Evolutionary conservation across 2,797 vertebrate genomes (phyloP), one percentile per base, ranked within the genome.

Genomic region (Danio albolineatus): DNA sequence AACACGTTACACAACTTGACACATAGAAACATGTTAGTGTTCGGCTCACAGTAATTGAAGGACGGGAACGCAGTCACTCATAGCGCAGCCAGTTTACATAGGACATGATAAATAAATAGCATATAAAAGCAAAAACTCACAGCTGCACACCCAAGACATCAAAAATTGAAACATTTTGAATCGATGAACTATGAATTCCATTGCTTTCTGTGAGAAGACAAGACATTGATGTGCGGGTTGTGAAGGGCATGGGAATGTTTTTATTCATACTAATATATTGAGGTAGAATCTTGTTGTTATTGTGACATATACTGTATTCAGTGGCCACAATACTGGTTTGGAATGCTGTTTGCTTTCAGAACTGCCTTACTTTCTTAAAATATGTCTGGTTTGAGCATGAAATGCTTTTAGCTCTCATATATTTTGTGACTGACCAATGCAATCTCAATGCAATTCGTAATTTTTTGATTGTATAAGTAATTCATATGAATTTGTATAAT

Each of bases 1-100:
- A 57, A 67, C 13, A 64, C 0, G 7, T 76, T 76, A 76, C 41
- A 7, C 57, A 76, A 66, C 51, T 36, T 36, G 19, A 66, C 14
- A 62, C 57, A 14, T 14, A 66, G 61, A 16, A 56, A 38, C 21
- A 28, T 43, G 16, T 76, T 53, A 5, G 8, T 76, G 4, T 56
- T 49, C 44, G 4, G 12, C 46, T 64, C 75, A 16, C 10, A 53
- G 48, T 53, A 53, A 64, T 53, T 39, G 10, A 75, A 75, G 46
- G 60, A 16, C 73, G 62, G 6, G 44, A 71, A 56, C 7, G 8
- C 39, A 54, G 4, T 39, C 10, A 38, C 66, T 54, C 17, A 28
- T 28, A 76, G 39, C 0, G 2, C 17, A 43, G 28, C 54, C 13
- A 76, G 19, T 28, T 38, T 28, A 53, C 8, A 53, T 12, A 39